Evolutionary conservation across 1,140 invertebrate genomes (phyloP).

Genomic region (Leptinotarsa texana): DNA sequence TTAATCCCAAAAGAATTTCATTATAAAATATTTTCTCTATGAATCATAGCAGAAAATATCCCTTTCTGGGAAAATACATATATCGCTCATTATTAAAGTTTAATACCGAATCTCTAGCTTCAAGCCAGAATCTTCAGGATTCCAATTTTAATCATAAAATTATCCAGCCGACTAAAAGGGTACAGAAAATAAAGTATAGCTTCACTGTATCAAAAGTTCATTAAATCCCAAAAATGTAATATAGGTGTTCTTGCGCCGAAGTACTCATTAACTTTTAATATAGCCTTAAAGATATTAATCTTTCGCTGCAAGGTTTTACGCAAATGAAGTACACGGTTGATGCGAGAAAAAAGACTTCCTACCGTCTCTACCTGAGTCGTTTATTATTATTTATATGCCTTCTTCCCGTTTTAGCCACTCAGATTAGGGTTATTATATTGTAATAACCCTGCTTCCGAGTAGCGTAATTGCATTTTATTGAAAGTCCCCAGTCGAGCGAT

Average conservation of each 20-base stretch:
- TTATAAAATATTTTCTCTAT: no score
- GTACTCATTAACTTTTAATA: conserved; percentile 40
- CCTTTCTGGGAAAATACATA: no score
- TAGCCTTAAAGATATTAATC: conserved; percentile 40
- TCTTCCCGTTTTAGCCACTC: conserved; percentile 32
- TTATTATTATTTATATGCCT: conserved; percentile 34
- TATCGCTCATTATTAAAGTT: no score
- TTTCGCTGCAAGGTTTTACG: conserved; percentile 32
- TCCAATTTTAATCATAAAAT: neutral
- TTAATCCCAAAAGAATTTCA: no score
- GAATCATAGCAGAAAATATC: no score
- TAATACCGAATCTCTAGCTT: no score
- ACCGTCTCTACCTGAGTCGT: conserved; percentile 18
- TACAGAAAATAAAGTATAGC: neutral
- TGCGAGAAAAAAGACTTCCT: conserved; percentile 23
- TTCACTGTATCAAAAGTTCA: conserved; percentile 23
- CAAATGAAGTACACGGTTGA: conserved; percentile 29
- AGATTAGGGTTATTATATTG: conserved; percentile 36
- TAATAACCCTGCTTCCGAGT: conserved; percentile 20
- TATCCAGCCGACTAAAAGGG: neutral
- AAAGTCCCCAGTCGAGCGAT: conserved; percentile 7
- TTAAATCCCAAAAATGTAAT: conserved; percentile 36
- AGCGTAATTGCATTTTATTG: conserved; percentile 13
- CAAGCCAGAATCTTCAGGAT: neutral
- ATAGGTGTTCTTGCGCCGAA: conserved; percentile 35